Conservation (phyloP, 2,888 invertebrate species). For the Tanytarsus gracilentus region DNA sequence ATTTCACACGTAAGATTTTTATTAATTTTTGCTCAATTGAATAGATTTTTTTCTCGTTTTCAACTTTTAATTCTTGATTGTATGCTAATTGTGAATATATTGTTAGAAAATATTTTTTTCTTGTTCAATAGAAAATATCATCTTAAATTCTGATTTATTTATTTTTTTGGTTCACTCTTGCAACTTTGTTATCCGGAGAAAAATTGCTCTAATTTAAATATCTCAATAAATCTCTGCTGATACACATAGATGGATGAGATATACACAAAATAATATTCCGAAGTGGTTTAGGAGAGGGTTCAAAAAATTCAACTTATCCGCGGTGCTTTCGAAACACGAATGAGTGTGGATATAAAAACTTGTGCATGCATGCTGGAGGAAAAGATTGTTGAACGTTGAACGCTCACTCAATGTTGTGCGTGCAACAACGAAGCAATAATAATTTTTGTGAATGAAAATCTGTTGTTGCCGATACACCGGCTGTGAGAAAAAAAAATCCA, state of each 20-base stretch:
- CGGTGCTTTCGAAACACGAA: constrained; percentile 22
- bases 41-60: too few relatives aligned
- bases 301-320: constrained; percentile 12
- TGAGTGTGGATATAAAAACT: constrained; percentile 11
- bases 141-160: not conserved
- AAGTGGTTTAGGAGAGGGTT: not conserved
- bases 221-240: too few relatives aligned
- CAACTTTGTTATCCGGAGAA: too few relatives aligned
- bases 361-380: not conserved
- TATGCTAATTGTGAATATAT: constrained; percentile 5
- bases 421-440: not conserved
- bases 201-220: too few relatives aligned
- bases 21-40: not conserved
- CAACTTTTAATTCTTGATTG: constrained; percentile 10
- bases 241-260: too few relatives aligned
- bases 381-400: constrained; percentile 6
- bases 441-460: not conserved
- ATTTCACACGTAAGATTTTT: not conserved
- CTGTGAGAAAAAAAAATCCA: too few relatives aligned
- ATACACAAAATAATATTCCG: not conserved
- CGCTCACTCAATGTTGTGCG: too few relatives aligned
- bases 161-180: too few relatives aligned
- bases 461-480: too few relatives aligned
- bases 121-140: not conserved
- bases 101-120: not conserved